These are phyloP conservation scores for Myocastor coypus DNA, from an alignment of 2,113 vertebrate species.

Conservation along the genomic window DNA sequence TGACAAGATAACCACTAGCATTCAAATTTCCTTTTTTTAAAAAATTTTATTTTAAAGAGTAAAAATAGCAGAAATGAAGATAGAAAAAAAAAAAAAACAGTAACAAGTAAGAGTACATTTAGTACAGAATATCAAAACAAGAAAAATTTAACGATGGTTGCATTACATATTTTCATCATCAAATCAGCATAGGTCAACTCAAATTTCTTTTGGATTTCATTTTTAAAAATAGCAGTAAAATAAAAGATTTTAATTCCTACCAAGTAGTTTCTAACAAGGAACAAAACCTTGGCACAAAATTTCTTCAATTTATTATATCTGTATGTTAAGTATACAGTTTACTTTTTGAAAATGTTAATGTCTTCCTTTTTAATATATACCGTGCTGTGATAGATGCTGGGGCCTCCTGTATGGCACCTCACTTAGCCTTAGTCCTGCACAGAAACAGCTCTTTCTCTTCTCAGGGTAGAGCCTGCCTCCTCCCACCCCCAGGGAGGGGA, in stretches of 20 bases:
- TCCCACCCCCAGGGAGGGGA: conserved; percentile 87
- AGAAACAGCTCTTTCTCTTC: conserved; percentile 88
- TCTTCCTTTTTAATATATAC: conserved; percentile 98
- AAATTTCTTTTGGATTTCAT: conserved; percentile 62
- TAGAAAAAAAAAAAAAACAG: too few species aligned
- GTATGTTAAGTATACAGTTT: conserved; percentile 94
- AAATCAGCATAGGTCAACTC: too few species aligned
- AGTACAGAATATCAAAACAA: too few species aligned
- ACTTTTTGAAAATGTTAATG: conserved; percentile 90
- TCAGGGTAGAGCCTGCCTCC: conserved; percentile 94
- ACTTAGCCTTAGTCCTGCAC: conserved; percentile 88
- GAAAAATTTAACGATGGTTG: too few species aligned
- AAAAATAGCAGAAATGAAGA: conserved; percentile 72
- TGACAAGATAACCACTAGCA: conserved; percentile 83
- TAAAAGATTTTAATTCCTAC: conserved; percentile 82
- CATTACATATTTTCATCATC: too few species aligned
- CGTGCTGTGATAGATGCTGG: conserved; percentile 85
- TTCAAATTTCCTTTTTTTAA: not conserved
- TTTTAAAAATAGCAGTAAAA: conserved; percentile 74
- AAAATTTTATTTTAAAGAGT: conserved; percentile 65
- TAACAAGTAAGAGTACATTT: too few species aligned
- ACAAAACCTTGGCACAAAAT: conserved; percentile 84
- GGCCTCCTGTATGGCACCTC: conserved; percentile 87
- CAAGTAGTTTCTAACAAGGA: conserved; percentile 83
- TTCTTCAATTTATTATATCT: conserved; percentile 86